Evolutionary conservation across 1,140 invertebrate species (phyloP), one percentile per base, ranked within the genome.

Genomic region (Drosophila kikkawai): DNA sequence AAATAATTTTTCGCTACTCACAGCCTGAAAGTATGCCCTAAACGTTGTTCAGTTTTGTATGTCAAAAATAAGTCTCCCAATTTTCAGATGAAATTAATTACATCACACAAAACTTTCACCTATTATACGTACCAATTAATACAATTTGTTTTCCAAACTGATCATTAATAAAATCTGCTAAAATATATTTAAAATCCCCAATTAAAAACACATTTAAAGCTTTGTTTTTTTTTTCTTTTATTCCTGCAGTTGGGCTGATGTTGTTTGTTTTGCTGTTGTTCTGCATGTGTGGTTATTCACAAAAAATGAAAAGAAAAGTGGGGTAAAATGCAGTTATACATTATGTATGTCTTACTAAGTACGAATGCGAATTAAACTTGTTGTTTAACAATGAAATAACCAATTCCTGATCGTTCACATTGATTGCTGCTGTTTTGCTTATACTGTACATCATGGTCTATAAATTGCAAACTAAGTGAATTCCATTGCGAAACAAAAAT

Each of bases 381-480:
- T 42, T 70, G 58, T 65, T 63, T 41, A 67, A 57, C 82, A 85
- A 86, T 79, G 82, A 86, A 82, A 75, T 67, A 73, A 55, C 53
- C 67, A 82, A 86, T 76, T 78, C 44, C 29, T 37, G 71, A 63
- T 68, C 44, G 55, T 74, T 56, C 53, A 51, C 51, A 71, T 56
- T 60, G 26, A 57, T 70, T 57, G 74, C 66, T 67, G 39, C 13
- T 69, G 68, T 34, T 78, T 75, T 39, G 41, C 48, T 45, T 80
- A 61, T 88, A 77, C 84, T 87, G 77, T 87, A 88, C 84, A 87
- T 87, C 75, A 88, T 87, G 84, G 84, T 88, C 84, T 80, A 83
- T 67, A 58, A 63, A 75, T 75, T 65, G 60, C 67, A 58, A 86
- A 63, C 79, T 75, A 56, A 47, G 75, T 79, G 61, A 68, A 82